Evolutionary conservation across 2,888 invertebrate genomes (phyloP).

Genomic region (Argyresthia goedartella): DNA sequence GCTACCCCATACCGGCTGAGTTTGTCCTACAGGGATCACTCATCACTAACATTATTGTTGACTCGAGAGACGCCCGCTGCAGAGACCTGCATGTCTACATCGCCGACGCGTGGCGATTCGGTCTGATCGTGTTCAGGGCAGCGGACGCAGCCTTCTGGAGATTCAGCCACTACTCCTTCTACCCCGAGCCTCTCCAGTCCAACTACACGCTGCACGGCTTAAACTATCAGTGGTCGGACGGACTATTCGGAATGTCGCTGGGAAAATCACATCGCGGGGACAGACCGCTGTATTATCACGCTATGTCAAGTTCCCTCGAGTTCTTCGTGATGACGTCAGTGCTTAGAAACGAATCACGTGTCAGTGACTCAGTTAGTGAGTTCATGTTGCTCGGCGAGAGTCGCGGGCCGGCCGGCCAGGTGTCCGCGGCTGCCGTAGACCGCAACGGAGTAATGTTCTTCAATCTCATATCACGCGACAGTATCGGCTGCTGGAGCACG

Average conservation of each 20-base stretch:
- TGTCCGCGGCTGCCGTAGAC: conserved; percentile 82
- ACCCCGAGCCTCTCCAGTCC: conserved; percentile 79
- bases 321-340: conserved; percentile 80
- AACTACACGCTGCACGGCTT: conserved; percentile 82
- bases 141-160: conserved; percentile 72
- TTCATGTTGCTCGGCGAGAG: conserved; percentile 57
- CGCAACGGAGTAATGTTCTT: conserved; percentile 83
- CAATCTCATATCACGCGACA: conserved; percentile 83
- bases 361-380: conserved; percentile 42
- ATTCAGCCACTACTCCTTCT: conserved; percentile 79
- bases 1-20: conserved; percentile 75
- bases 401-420: conserved; percentile 76
- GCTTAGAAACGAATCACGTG: conserved; percentile 73
- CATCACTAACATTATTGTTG: conserved; percentile 77
- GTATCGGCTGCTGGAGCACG: conserved; percentile 87
- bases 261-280: conserved; percentile 72
- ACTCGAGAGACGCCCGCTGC: conserved; percentile 73
- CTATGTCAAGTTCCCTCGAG: conserved; percentile 86
- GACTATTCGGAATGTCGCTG: conserved; percentile 81
- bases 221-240: conserved; percentile 86
- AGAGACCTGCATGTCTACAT: conserved; percentile 76
- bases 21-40: conserved; percentile 77
- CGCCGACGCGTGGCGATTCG: conserved; percentile 78
- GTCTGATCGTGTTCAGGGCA: conserved; percentile 73
- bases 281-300: conserved; percentile 81